Percentiles rank a stretch among this genome's conserved stretches.
phyloP scores from a whole-genome alignment of 1,140 invertebrate genomes.

The Pomacea maculata region DNA sequence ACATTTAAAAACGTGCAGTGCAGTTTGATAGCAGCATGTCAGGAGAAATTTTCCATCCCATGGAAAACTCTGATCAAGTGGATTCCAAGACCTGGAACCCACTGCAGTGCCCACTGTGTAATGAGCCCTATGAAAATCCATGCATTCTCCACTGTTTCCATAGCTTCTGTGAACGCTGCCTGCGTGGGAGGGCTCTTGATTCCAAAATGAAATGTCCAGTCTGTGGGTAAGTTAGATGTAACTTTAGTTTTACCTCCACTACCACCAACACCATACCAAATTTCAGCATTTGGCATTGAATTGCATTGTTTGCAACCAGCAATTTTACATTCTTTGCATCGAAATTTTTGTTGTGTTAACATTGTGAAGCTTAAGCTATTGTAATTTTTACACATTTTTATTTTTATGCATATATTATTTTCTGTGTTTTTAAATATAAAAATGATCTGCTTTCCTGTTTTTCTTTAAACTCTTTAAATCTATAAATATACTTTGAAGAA shows the following conservation, averaged over 20 bases:
- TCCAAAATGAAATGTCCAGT: constrained; percentile 50
- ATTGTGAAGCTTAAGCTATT: no score
- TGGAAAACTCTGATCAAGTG: constrained; percentile 41
- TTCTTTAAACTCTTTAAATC: no score
- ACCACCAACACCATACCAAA: no score
- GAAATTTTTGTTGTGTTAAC: no score
- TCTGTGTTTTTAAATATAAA: no score
- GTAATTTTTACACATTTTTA: no score
- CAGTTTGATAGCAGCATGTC: constrained; percentile 38
- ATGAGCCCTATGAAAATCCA: constrained; percentile 54
- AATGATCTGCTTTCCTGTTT: no score
- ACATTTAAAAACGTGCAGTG: background rate
- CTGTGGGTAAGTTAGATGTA: constrained; percentile 45
- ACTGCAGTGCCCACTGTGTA: constrained; percentile 51
- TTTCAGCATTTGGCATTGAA: no score
- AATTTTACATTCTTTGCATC: no score
- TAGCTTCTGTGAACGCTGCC: constrained; percentile 49
- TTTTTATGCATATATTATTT: no score
- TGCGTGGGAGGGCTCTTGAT: constrained; percentile 43
- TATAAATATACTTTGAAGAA: no score
- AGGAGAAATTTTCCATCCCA: constrained; percentile 53
- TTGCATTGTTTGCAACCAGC: no score
- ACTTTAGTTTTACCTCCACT: background rate
- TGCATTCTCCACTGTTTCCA: constrained; percentile 53
- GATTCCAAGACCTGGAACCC: constrained; percentile 45